These are phyloP conservation scores for Dendropsophus ebraccatus DNA, from an alignment of 2,113 vertebrate genomes.

Conservation along the genomic window DNA sequence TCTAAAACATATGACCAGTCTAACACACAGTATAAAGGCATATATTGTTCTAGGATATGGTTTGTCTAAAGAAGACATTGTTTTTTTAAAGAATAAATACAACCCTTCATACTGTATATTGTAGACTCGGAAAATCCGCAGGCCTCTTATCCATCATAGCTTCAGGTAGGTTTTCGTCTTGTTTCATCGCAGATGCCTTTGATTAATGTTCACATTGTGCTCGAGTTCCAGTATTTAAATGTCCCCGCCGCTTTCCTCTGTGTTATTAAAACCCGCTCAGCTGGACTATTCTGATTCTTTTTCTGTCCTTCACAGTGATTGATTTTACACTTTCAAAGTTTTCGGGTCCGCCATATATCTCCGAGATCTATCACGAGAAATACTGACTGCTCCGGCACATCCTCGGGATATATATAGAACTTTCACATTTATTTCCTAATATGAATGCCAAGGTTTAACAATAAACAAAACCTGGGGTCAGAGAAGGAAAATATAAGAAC, in stretches of 20 bases:
- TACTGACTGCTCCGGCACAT: neutral
- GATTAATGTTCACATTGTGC: slow-evolving; percentile 26
- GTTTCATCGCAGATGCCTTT: neutral
- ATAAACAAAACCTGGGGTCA: slow-evolving; percentile 30
- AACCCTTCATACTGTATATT: neutral
- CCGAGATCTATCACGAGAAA: slow-evolving; percentile 13
- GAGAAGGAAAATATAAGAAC: neutral
- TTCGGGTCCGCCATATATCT: slow-evolving; percentile 24
- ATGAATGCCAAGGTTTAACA: slow-evolving; percentile 17
- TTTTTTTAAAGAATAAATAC: neutral
- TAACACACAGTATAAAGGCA: neutral
- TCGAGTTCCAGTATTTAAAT: slow-evolving; percentile 29
- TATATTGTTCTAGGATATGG: neutral
- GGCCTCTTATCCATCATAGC: neutral
- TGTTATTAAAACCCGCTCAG: slow-evolving; percentile 15
- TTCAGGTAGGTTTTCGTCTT: neutral
- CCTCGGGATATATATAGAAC: neutral
- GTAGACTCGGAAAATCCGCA: neutral
- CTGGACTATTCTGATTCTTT: slow-evolving; percentile 15
- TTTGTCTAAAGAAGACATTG: neutral
- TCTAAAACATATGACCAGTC: too few species aligned
- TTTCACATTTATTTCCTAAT: slow-evolving; percentile 3
- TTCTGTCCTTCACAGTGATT: slow-evolving; percentile 33
- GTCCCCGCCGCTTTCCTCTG: neutral
- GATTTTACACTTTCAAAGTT: slow-evolving; percentile 37